Conservation (phyloP, 2,888 invertebrate genomes). For the Tetheella fluctuosa region DNA sequence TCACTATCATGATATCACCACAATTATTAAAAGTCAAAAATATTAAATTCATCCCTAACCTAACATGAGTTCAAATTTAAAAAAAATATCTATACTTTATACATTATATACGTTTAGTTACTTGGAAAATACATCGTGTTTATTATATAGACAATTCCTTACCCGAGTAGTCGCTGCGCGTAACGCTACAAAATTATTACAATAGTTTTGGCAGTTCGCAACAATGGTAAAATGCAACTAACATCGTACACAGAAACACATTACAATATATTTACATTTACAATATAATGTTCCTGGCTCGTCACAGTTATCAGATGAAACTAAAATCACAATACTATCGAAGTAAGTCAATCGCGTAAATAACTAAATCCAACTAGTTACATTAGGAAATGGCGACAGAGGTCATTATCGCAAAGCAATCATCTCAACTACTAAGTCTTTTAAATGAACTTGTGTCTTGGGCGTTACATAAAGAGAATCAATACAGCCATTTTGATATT, state of each 20-base stretch:
- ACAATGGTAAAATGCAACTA: conserved; percentile 82
- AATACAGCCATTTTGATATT: conserved; percentile 74
- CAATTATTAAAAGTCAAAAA: background rate
- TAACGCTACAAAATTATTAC: conserved; percentile 74
- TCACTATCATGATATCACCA: conserved; percentile 3
- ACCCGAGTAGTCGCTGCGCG: conserved; percentile 42
- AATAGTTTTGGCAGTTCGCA: conserved; percentile 83
- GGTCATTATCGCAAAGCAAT: conserved; percentile 51
- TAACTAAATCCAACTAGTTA: conserved; percentile 56
- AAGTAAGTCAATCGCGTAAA: conserved; percentile 34
- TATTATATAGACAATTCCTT: conserved; percentile 13
- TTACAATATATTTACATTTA: conserved; percentile 74
- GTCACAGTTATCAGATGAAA: conserved; percentile 44
- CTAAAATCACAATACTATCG: conserved; percentile 42
- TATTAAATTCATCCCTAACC: background rate
- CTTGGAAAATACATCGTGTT: background rate
- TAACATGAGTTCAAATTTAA: background rate
- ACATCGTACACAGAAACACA: conserved; percentile 68
- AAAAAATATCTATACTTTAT: background rate
- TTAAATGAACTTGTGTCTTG: conserved; percentile 58
- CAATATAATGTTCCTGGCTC: conserved; percentile 51
- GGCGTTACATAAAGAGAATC: conserved; percentile 58
- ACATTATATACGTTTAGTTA: background rate
- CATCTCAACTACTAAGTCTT: conserved; percentile 57
- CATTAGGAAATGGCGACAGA: conserved; percentile 50